Base-by-base conservation (phyloP, 1,140 invertebrate genomes). In the Drosophila lacteicornis region DNA sequence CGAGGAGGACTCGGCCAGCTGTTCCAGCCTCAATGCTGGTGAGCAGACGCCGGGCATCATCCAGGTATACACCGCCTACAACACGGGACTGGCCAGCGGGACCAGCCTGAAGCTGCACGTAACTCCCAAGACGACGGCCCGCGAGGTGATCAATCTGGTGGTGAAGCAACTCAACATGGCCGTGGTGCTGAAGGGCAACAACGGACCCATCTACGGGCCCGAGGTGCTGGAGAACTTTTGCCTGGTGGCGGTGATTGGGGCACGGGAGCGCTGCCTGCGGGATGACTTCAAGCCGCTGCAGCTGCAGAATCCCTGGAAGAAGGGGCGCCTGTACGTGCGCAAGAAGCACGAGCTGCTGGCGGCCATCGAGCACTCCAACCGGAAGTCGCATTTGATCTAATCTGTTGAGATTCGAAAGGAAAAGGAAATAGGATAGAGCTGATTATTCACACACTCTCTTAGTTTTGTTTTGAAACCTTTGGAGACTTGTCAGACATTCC, bases 81-180 rank as follows among this genome's bases (percentile, higher is more conserved):
- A 99, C 77, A 99, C 97, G 0, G 98, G 98, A 25, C 92, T 99
- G 66, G 97, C 97, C 5, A 96, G 95, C 46, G 98, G 98, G 0
- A 99, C 98, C 2, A 98, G 97, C 79, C 95, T 99, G 1, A 98
- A 98, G 91, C 93, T 99, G 1, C 97, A 99, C 92, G 97, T 99
- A 0, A 98, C 97, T 1, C 95, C 96, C 0, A 94, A 96, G 58
- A 99, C 98, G 0, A 98, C 97, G 0, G 97, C 98, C 1, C 94
- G 97, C 6, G 98, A 99, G 93, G 98, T 99, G 4, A 97, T 99
- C 43, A 97, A 98, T 92, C 94, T 99, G 30, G 98, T 99, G 15
- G 97, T 99, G 8, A 97, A 97, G 91, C 98, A 99, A 92, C 93
- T 99, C 3, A 99, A 98, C 93, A 98, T 98, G 95, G 97, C 98